Conservation (phyloP, 2,113 vertebrate species). For the Bolborhynchus lineola region DNA sequence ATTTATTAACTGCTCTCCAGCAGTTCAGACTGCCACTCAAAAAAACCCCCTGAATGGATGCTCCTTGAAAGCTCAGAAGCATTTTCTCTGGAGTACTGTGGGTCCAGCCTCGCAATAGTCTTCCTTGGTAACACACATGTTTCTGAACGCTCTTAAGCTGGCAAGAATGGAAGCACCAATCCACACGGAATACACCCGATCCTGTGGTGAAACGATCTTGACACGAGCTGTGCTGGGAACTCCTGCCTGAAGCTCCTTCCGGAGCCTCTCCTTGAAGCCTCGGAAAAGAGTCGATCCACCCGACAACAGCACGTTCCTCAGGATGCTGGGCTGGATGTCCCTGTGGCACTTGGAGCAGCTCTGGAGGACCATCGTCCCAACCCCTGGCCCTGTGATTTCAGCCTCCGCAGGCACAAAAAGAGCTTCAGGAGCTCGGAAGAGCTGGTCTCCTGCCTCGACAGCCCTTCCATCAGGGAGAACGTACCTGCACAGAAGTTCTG, state of each 20-base stretch:
- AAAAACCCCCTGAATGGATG: not conserved
- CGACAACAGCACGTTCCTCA: not conserved
- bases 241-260: slow-evolving; percentile 30
- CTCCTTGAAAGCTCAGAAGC: not conserved
- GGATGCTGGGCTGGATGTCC: not conserved
- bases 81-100: slow-evolving; percentile 1
- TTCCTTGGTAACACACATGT: not conserved
- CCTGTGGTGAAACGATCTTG: not conserved
- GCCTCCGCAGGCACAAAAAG: slow-evolving; percentile 46
- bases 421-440: slow-evolving; percentile 45
- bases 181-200: not conserved
- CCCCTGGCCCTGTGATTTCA: not conserved
- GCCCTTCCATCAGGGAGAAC: not conserved
- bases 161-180: not conserved
- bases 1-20: slow-evolving; percentile 57
- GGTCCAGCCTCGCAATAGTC: not conserved
- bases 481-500: not conserved
- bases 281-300: slow-evolving; percentile 28
- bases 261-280: slow-evolving; percentile 43
- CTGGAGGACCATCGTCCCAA: slow-evolving; percentile 14
- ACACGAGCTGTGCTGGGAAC: not conserved
- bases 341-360: not conserved
- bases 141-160: not conserved
- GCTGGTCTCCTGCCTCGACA: not conserved
- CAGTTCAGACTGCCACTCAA: not conserved